These are phyloP conservation scores for Istiophorus platypterus DNA, from an alignment of 2,113 vertebrate species.

Conservation along the genomic window DNA sequence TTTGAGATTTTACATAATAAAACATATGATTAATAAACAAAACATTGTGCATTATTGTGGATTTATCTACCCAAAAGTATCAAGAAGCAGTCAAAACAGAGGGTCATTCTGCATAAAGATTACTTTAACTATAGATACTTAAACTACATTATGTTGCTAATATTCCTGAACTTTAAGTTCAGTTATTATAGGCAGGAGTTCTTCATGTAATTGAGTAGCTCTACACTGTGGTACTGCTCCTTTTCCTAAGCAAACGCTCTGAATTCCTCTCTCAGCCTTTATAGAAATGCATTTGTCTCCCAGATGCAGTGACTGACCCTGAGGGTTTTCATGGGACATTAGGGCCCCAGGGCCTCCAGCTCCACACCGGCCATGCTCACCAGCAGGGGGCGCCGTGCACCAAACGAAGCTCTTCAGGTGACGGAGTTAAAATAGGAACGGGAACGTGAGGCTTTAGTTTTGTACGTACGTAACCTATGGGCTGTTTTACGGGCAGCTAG, in stretches of 20 bases:
- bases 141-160: too few relatives aligned
- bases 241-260: not conserved
- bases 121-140: not conserved
- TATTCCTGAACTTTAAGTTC: not conserved
- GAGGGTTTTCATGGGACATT: conserved; percentile 41
- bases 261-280: not conserved
- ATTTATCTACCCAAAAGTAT: too few relatives aligned
- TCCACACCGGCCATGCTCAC: conserved; percentile 6
- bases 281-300: not conserved
- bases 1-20: too few relatives aligned
- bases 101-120: not conserved
- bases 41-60: too few relatives aligned
- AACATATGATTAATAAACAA: too few relatives aligned
- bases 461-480: not conserved
- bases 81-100: too few relatives aligned
- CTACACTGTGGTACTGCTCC: not conserved
- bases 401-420: conserved; percentile 39
- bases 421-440: conserved; percentile 5
- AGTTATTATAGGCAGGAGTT: not conserved
- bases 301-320: not conserved
- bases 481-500: fast-evolving
- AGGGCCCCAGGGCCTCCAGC: conserved; percentile 62
- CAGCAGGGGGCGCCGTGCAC: conserved; percentile 72
- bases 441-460: not conserved
- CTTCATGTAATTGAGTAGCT: not conserved